Conservation (phyloP, 2,113 vertebrate genomes). For the Abramis brama region DNA sequence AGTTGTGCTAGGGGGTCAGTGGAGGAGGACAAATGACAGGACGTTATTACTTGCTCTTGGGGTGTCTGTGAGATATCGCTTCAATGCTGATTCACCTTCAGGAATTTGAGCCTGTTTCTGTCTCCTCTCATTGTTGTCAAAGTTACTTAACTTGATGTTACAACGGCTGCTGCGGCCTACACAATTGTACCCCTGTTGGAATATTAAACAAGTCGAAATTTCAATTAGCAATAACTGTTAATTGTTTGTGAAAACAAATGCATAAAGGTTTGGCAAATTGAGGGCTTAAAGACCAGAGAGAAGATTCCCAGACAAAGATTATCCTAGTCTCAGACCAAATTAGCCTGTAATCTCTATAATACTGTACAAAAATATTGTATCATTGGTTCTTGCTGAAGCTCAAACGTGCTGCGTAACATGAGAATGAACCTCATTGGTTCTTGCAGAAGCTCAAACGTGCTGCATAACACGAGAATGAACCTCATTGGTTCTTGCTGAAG, state of each 20-base stretch:
- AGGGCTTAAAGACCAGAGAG: background rate
- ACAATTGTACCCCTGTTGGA: background rate
- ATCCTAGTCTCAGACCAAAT: background rate
- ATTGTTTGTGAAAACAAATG: background rate
- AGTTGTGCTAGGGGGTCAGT: slow-evolving; percentile 62
- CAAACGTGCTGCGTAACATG: too few species aligned
- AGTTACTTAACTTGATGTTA: slow-evolving; percentile 11
- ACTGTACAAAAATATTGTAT: too few species aligned
- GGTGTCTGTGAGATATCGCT: slow-evolving; percentile 70
- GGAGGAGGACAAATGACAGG: slow-evolving; percentile 65
- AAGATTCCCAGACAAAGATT: background rate
- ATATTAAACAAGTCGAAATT: background rate
- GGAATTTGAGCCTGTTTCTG: slow-evolving; percentile 56
- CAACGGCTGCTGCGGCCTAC: background rate
- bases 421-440: too few species aligned
- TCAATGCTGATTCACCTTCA: slow-evolving; percentile 62
- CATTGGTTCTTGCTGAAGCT: too few species aligned
- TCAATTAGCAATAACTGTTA: background rate
- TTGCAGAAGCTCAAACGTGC: too few species aligned
- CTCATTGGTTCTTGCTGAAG: too few species aligned
- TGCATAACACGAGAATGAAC: too few species aligned
- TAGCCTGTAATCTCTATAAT: too few species aligned
- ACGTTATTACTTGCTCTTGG: slow-evolving; percentile 67
- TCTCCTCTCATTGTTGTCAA: slow-evolving; percentile 44
- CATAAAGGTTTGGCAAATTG: background rate